Base-by-base conservation (phyloP, 2,888 invertebrate genomes). In the Conus canariensis region DNA sequence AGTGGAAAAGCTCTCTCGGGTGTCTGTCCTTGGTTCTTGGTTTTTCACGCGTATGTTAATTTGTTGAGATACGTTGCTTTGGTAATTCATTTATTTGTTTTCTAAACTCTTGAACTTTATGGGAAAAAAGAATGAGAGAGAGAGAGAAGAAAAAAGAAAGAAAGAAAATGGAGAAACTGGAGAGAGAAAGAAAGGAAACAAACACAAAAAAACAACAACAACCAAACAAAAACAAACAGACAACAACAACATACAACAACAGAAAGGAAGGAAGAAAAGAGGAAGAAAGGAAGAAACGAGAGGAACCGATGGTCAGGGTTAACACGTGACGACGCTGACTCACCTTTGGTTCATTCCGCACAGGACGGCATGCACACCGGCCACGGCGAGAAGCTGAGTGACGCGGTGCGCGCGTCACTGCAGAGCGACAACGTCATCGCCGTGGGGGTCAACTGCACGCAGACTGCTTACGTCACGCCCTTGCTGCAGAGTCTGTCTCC, bases 391-490 rank as follows among this genome's bases (percentile, higher is more conserved):
- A 97, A 97, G 90, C 98, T 99, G 95, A 97, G 97, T 92, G 97
- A 98, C 92, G 97, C 97, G 0, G 98, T 98, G 0, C 97, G 97
- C 91, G 97, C 90, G 9, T 94, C 95, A 22, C 74, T 93, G 60
- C 94, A 97, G 9, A 97, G 97, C 70, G 96, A 97, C n/a, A 98
- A 98, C 95, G 97, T 99, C 92, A 97, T 98, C 25, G 99, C 98
- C 0, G 97, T 99, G 83, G 99, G 99, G 7, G 97, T 98, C 0
- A 99, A 99, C 96, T 99, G 99, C 96, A 97, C 98, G 85, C 97
- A 97, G 91, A 98, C 98, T 0, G 96, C 97, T 92, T 96, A 97
- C 94, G 97, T 98, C 10, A 97, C 97, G 25, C 95, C 97, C 0
- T 96, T 98, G 86, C 96, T 98, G 83, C 96, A 97, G 82, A 92